A percentile compares a stretch with the other conserved stretches of the same genome.
Conservation (phyloP, 2,113 vertebrate genomes). For the Eolophus roseicapilla region DNA sequence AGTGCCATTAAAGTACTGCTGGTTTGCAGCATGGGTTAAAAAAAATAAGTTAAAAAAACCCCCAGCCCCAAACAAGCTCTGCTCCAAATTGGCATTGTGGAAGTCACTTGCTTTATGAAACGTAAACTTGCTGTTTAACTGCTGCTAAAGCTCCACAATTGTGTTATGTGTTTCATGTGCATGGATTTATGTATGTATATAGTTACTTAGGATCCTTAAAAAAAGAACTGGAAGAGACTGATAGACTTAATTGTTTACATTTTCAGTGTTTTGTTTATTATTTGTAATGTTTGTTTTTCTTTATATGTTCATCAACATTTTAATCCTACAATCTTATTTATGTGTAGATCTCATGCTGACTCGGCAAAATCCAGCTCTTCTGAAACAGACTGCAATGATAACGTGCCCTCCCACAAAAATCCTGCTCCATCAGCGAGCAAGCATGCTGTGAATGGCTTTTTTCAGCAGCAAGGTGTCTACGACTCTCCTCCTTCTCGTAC, state of each 20-base stretch:
- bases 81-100: not conserved
- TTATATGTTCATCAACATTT: not conserved
- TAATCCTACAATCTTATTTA: constrained; percentile 26
- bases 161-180: not conserved
- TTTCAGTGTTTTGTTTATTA: not conserved
- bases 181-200: not conserved
- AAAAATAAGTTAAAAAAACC: not conserved
- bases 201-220: not conserved
- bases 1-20: not conserved
- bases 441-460: constrained; percentile 90
- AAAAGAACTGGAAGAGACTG: not conserved
- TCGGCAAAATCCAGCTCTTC: constrained; percentile 89
- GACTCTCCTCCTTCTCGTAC: constrained; percentile 87
- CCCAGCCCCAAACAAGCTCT: not conserved
- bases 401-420: constrained; percentile 87
- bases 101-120: constrained; percentile 1
- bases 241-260: not conserved
- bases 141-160: not conserved
- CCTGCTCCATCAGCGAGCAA: constrained; percentile 78
- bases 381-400: constrained; percentile 98
- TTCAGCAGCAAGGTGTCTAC: constrained; percentile 82
- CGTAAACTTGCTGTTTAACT: not conserved
- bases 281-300: not conserved
- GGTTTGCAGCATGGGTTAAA: not conserved
- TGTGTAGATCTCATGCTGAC: constrained; percentile 81